These are phyloP conservation scores for Odontamblyopus rebecca DNA, from an alignment of 2,797 vertebrate genomes.

Conservation along the genomic window DNA sequence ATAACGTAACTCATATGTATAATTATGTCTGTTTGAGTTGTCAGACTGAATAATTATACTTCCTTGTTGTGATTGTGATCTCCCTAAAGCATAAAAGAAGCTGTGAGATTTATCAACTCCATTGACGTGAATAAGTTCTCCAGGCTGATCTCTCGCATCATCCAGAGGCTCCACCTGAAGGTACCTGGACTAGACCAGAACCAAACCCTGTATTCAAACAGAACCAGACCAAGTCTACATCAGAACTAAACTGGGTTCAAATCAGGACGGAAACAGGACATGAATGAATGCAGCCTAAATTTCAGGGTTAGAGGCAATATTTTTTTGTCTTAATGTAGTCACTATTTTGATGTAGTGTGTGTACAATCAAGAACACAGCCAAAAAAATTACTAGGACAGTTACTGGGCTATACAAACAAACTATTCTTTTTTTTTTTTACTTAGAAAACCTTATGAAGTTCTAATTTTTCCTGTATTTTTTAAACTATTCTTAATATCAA, in stretches of 20 bases:
- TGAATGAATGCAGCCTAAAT: no score
- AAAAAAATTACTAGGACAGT: no score
- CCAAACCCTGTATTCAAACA: no score
- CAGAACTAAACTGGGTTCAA: background rate
- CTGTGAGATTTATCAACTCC: slow-evolving; percentile 85
- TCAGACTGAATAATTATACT: background rate
- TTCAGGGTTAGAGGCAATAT: no score
- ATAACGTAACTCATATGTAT: background rate
- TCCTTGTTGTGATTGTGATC: slow-evolving; percentile 9
- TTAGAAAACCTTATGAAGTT: no score
- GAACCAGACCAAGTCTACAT: background rate
- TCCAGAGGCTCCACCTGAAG: slow-evolving; percentile 95
- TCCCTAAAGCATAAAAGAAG: slow-evolving; percentile 87
- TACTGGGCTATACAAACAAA: no score
- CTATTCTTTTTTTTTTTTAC: no score
- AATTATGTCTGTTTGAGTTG: background rate
- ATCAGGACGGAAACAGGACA: no score
- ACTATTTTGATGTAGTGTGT: no score
- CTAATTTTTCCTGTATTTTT: no score
- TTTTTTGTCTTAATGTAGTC: no score
- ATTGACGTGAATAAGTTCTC: slow-evolving; percentile 88
- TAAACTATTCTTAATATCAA: background rate
- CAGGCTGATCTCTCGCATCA: slow-evolving; percentile 87
- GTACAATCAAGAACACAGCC: no score
- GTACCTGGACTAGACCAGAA: slow-evolving; percentile 57